phyloP scores from a whole-genome alignment of 2,888 invertebrate genomes.

The Plemyria rubiginata region DNA sequence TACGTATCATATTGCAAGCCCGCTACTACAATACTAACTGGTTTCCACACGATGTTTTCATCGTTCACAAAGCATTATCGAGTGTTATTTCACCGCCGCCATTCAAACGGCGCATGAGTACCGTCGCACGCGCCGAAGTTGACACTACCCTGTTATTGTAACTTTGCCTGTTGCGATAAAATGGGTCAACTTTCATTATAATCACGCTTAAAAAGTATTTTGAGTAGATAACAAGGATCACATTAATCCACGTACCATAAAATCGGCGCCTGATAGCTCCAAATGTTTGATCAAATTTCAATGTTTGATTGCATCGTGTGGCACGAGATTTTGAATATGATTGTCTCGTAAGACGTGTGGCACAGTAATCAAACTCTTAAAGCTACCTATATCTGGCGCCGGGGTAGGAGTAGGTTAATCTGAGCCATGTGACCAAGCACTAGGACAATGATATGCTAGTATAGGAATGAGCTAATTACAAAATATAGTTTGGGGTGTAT shows the following conservation, averaged over 20 bases:
- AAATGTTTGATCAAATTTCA: too few relatives aligned
- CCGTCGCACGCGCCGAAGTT: slow-evolving; percentile 41
- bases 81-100: slow-evolving; percentile 35
- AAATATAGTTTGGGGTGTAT: too few relatives aligned
- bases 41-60: not conserved
- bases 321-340: too few relatives aligned
- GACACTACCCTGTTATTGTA: slow-evolving; percentile 41
- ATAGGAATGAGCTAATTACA: too few relatives aligned
- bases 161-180: slow-evolving; percentile 22
- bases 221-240: not conserved
- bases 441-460: too few relatives aligned
- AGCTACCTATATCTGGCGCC: too few relatives aligned
- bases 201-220: not conserved
- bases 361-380: too few relatives aligned
- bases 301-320: too few relatives aligned
- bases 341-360: too few relatives aligned
- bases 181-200: not conserved
- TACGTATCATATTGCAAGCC: not conserved
- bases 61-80: slow-evolving; percentile 12
- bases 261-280: too few relatives aligned
- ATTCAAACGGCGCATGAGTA: slow-evolving; percentile 31
- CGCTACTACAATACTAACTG: not conserved
- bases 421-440: too few relatives aligned
- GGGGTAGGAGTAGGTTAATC: too few relatives aligned
- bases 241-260: not conserved